Conservation (phyloP, 2,113 vertebrate genomes). For the Jacana jacana region DNA sequence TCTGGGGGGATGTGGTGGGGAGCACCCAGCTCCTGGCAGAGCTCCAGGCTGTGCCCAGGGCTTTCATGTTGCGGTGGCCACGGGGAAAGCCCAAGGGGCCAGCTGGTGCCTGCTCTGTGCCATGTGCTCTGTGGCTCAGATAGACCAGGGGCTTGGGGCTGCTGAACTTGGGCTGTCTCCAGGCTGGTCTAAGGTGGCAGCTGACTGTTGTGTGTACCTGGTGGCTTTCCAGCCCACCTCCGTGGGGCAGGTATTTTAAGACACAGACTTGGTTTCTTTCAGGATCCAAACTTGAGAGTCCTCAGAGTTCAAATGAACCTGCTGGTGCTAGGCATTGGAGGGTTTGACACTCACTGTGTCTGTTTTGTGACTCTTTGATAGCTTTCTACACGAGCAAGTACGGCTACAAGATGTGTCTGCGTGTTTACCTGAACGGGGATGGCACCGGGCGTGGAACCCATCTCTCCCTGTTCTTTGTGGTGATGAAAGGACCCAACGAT, state of each 20-base stretch:
- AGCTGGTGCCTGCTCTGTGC: background rate
- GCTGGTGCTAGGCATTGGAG: background rate
- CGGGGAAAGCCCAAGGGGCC: background rate
- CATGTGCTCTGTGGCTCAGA: rapidly evolving
- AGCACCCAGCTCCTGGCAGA: background rate
- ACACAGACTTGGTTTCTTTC: background rate
- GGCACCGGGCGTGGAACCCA: conserved; percentile 90
- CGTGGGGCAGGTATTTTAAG: background rate
- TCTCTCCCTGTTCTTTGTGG: conserved; percentile 92
- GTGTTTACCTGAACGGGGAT: conserved; percentile 89
- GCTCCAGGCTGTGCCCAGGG: background rate
- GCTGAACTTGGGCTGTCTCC: background rate
- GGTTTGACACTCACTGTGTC: background rate
- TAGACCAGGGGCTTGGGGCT: background rate
- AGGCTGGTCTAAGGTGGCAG: too few relatives aligned
- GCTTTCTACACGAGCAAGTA: conserved; percentile 95
- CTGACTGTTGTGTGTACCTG: background rate
- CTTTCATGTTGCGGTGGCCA: too few relatives aligned
- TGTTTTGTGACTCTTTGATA: background rate
- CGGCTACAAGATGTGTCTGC: conserved; percentile 94
- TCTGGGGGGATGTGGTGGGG: background rate
- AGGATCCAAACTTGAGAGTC: background rate
- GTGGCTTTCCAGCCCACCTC: background rate
- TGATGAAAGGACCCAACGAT: conserved; percentile 89
- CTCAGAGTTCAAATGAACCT: background rate